Evolutionary conservation across 2,113 vertebrate genomes (phyloP).

Genomic region (rat (Rattus norvegicus)): GRCr8 NC_086027.1:74066501-74067000

Average conservation of each 20-base stretch:
- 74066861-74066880: not conserved
- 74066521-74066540: constrained; percentile 11
- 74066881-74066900: constrained; percentile 23
- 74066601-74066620: not conserved
- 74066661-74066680: not conserved
- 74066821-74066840: not conserved
- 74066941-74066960: not conserved
- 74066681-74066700: constrained; percentile 19
- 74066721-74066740: not conserved
- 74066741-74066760: not conserved
- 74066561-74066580: not conserved
- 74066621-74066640: not conserved
- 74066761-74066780: not conserved
- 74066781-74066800: not conserved
- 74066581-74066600: not conserved
- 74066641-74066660: not conserved
- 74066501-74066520: not conserved
- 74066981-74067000: too few relatives aligned
- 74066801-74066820: not conserved
- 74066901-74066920: not conserved
- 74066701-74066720: constrained; percentile 23
- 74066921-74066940: constrained; percentile 14
- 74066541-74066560: not conserved
- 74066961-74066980: too few relatives aligned
- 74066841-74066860: not conserved